Percentiles rank a stretch among this genome's conserved stretches.
Evolutionary conservation across 2,797 vertebrate genomes (phyloP).

Genomic region (Scolopax rusticola): DNA sequence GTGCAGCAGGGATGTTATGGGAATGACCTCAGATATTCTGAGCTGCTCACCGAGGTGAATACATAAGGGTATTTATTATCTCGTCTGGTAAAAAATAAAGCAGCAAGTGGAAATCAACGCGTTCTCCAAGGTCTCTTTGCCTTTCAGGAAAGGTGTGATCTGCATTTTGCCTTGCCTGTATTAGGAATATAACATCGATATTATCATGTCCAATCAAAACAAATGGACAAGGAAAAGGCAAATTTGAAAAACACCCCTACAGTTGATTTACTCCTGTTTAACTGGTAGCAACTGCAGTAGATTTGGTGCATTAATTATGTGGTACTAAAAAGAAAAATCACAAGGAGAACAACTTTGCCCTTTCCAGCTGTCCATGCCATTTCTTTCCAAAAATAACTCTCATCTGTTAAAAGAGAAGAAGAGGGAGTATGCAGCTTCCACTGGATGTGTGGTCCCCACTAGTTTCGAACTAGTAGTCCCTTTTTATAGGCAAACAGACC

Average conservation of each 20-base stretch:
- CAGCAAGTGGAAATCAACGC: not conserved
- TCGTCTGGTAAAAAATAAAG: not conserved
- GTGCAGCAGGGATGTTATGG: not conserved
- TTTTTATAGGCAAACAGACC: constrained; percentile 71
- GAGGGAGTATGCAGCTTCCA: not conserved
- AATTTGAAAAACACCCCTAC: not conserved
- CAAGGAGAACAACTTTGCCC: not conserved
- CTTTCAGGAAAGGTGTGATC: not conserved
- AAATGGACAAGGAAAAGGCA: constrained; percentile 30
- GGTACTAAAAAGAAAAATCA: constrained; percentile 43
- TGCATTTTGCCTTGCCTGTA: constrained; percentile 10
- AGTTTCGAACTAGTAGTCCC: constrained; percentile 53
- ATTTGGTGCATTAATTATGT: constrained; percentile 34
- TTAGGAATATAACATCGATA: not conserved
- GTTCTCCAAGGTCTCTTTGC: not conserved
- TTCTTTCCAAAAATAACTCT: constrained; percentile 3
- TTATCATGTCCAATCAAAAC: not conserved
- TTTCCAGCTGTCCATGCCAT: constrained; percentile 1
- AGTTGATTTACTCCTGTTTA: constrained; percentile 30
- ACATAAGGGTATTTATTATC: constrained; percentile 27
- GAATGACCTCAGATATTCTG: constrained; percentile 1
- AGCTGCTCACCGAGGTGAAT: constrained; percentile 30
- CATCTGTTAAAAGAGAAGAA: not conserved
- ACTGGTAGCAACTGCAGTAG: constrained; percentile 16
- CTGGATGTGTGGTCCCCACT: accelerated